Conservation (phyloP, 2,888 invertebrate genomes). For the Agrochola lychnidis region DNA sequence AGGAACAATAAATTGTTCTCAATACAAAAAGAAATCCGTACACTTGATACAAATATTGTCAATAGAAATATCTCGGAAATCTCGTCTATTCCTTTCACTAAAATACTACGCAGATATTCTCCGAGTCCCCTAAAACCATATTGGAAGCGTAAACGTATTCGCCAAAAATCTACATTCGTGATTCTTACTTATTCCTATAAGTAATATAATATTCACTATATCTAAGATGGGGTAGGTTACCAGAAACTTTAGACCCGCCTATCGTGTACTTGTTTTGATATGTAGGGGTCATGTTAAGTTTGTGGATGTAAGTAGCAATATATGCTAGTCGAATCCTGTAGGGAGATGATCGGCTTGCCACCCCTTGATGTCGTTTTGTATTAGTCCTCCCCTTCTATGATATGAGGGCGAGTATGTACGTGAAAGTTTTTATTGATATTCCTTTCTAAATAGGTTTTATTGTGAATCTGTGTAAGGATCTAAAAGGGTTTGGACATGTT, state of each 20-base stretch:
- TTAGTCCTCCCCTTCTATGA: conserved; percentile 71
- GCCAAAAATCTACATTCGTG: conserved; percentile 74
- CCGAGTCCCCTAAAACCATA: conserved; percentile 64
- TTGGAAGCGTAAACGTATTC: conserved; percentile 72
- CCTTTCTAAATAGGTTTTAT: conserved; percentile 56
- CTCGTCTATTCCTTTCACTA: conserved; percentile 25
- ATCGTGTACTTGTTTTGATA: neutral
- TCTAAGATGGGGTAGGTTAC: conserved; percentile 66
- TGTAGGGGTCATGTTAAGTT: conserved; percentile 58
- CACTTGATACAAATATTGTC: conserved; percentile 23
- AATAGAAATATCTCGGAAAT: conserved; percentile 30
- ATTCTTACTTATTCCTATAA: conserved; percentile 77
- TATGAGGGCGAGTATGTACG: conserved; percentile 69
- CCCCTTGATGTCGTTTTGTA: conserved; percentile 75
- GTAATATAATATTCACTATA: conserved; percentile 77
- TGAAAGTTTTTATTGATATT: conserved; percentile 70
- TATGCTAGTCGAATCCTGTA: conserved; percentile 69
- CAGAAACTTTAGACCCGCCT: conserved; percentile 56
- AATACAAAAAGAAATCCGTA: conserved; percentile 19
- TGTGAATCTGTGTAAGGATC: conserved; percentile 49
- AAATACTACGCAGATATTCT: conserved; percentile 45
- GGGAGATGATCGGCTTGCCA: conserved; percentile 73
- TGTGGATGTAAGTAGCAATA: conserved; percentile 69
- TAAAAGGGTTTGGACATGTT: conserved; percentile 36
- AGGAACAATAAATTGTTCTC: conserved; percentile 16